Base-by-base conservation (phyloP, 2,888 invertebrate species). In the Brenthis daphne region DNA sequence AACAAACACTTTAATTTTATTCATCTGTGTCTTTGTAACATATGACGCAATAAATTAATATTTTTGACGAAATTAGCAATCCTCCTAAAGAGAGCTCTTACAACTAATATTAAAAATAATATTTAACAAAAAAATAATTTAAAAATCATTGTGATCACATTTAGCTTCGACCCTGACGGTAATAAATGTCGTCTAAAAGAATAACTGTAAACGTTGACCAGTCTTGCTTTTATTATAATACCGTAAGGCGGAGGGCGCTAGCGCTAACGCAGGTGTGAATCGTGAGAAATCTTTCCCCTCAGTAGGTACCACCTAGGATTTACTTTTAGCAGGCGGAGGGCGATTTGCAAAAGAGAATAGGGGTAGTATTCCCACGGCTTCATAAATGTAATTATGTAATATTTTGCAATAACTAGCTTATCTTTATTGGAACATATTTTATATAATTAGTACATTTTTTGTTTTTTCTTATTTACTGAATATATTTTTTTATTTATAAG, bases 231-330 rank as follows among this genome's bases (percentile, higher is more conserved):
- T 33, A 69, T 68, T 64, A 55, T 29, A 37, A 47, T 61, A 48
- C 48, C 37, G 67, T 69, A 71, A 70, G 75, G 76, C 77, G 77
- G 77, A 78, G 78, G 77, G 77, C 74, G 71, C 70, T 53, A 43
- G 47, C 63, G 66, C 16, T 14, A 51, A 54, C 72, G 77, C 80
- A 80, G 80, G 78, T 79, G 80, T 76, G 76, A 73, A 65, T 73
- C 79, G 80, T 80, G 79, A 77, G 80, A 80, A 80, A 75, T 74
- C 76, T 77, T 73, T 78, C 79, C 80, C 79, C 78, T 76, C 73
- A 74, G n/a, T 43, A 43, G 37, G 11, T 43, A 11, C 57, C 68
- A 61, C 67, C 76, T 75, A 77, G 77, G 76, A 75, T 74, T 75
- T 74, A 69, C 70, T 74, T 73, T 76, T 76, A 73, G 79, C 77